Base-by-base conservation (phyloP, 23 tunicate species). In the Botrylloides violaceus region DNA sequence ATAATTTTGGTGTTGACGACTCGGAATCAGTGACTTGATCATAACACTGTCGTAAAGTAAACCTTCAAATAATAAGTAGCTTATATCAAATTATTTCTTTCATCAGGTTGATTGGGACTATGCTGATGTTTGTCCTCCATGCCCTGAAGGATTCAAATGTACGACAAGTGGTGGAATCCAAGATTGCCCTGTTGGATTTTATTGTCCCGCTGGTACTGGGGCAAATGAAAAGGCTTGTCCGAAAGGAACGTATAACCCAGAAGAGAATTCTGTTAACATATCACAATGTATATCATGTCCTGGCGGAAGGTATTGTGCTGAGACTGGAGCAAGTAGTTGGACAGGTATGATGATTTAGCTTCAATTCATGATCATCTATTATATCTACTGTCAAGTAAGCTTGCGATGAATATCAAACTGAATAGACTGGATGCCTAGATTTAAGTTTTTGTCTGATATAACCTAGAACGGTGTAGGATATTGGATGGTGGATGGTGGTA, bases 181-280 rank as follows among this genome's bases (percentile, higher is more conserved):
- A 55, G 82, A 32, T 15, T 90, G 97, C 59, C 91, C 91, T 0
- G 1, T 1, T 29, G 97, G 97, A 19, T 59, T 83, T 34, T 90
- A 83, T 66, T 90, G 97, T 33, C 97, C 97, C 2, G 85, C 66
- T 6, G 90, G 90, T 23, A 90, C 82, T 24, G 85, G 95, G 1
- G 43, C 50, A 4, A 15, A 6, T 61, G 65, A 79, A 36, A 50
- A n/a, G 36, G 36, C 30, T 12, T 90, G 97, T 65, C 97, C 97
- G 2, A 58, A 80, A 25, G 97, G 97, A 6, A 90, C 97, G 2
- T 90, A 71, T 61, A 76, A 80, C 49, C 76, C 87, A 72, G 50
- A 59, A 49, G 66, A 77, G 2, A 75, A 77, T 7, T 68, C 62
- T 32, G 60, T 49, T 4, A 90, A 83, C 35, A 79, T 83, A 15